Percentiles rank a stretch among this genome's conserved stretches.
Conservation (phyloP, 2,888 invertebrate species). For the Imbricaverruca yamaguchii region DNA sequence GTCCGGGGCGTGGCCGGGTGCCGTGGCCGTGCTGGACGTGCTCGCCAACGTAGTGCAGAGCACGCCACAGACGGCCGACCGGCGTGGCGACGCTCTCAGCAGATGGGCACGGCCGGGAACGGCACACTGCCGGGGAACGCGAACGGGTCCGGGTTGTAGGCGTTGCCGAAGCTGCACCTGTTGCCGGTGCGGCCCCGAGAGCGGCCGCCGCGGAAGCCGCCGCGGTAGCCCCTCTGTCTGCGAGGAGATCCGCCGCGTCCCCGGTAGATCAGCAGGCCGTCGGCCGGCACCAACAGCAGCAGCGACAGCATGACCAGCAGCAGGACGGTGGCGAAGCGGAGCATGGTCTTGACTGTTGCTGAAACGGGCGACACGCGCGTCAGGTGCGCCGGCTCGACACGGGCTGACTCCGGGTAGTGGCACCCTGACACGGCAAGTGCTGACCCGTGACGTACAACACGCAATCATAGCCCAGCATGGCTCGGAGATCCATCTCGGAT, state of each 20-base stretch:
- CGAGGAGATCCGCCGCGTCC: neutral
- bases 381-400: neutral
- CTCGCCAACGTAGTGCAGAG: neutral
- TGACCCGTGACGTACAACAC: neutral
- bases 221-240: neutral
- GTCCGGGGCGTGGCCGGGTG: neutral
- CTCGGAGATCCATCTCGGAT: neutral
- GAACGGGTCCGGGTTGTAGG: conserved; percentile 54
- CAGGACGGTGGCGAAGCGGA: neutral
- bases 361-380: neutral
- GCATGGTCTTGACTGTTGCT: neutral
- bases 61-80: neutral
- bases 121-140: conserved; percentile 51
- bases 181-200: neutral
- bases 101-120: conserved; percentile 54
- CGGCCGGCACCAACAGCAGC: conserved; percentile 5
- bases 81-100: conserved; percentile 36
- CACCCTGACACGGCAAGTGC: neutral
- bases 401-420: neutral
- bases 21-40: neutral
- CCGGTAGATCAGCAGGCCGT: neutral
- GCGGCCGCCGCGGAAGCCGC: neutral
- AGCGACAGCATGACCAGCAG: neutral
- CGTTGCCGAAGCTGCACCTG: conserved; percentile 49
- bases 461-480: neutral